Percentiles rank a stretch among this genome's conserved stretches.
Conservation (phyloP, 2,113 vertebrate genomes). For the Chaetodon trifascialis region DNA sequence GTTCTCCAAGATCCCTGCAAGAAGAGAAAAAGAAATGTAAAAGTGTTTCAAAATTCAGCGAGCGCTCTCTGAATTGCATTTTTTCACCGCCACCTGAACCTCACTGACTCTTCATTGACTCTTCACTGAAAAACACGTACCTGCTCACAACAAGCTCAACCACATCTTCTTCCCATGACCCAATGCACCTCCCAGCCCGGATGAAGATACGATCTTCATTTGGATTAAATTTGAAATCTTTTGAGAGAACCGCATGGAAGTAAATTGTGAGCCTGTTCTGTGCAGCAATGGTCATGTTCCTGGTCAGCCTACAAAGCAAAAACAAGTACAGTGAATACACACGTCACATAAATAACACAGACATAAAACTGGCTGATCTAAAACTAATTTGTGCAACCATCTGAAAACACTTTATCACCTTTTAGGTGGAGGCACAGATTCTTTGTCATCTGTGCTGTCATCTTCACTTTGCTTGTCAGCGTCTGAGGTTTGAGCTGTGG, state of each 20-base stretch:
- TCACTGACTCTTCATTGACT: accelerated
- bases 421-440: neutral
- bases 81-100: neutral
- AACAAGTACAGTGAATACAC: neutral
- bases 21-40: neutral
- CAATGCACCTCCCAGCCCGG: slow-evolving; percentile 53
- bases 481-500: neutral
- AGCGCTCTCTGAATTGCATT: too few species aligned
- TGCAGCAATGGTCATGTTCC: slow-evolving; percentile 56
- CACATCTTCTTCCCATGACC: slow-evolving; percentile 53
- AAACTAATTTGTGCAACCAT: neutral
- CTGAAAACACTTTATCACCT: slow-evolving; percentile 46
- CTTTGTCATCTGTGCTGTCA: neutral
- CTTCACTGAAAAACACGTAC: slow-evolving; percentile 49
- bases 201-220: slow-evolving; percentile 78
- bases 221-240: slow-evolving; percentile 85
- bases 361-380: too few species aligned
- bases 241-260: slow-evolving; percentile 92
- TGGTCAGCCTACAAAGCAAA: slow-evolving; percentile 48
- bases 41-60: neutral
- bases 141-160: slow-evolving; percentile 65
- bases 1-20: slow-evolving; percentile 78
- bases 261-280: slow-evolving; percentile 82
- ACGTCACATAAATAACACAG: neutral
- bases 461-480: neutral